Base-by-base conservation (phyloP, 2,888 invertebrate genomes). In the Leucophora obtusa region DNA sequence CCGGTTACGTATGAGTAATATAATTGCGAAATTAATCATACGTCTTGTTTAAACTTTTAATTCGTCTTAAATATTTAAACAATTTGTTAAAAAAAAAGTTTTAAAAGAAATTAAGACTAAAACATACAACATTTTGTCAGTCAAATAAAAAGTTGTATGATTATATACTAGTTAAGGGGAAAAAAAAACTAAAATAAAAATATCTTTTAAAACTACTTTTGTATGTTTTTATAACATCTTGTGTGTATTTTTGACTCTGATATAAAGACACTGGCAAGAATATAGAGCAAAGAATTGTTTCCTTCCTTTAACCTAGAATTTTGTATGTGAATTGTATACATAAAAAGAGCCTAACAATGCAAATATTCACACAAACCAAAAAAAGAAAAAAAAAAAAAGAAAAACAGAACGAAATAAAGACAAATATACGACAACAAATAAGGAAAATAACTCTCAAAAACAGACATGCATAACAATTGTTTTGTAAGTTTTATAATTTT, bases 381-480 rank as follows among this genome's bases (percentile, higher is more conserved):
- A n/a, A n/a, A n/a, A n/a, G 14, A 51, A 21, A 10, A 43, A 47
- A 58, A 56, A 24, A 11, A 60, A 43, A 17, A 59, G 15, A 38
- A 33, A 28, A 28, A 62, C 1, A 43, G 9, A 33, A 54, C 28
- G 21, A 58, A 33, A n/a, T 21, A 53, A 15, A 75, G 24, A 54
- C 58, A 74, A 54, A 69, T 47, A 63, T 17, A 43, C 14, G 18
- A 68, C 53, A 47, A 21, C 47, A 72, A 68, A 70, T 56, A 53
- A 62, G 38, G 59, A 58, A 53, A 69, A 65, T 50, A 43, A 43
- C 59, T 53, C 66, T 78, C 35, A 50, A 24, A 66, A 71, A 50
- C 54, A 68, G 33, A 56, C 56, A 72, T 66, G 59, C 62, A 56
- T 68, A 56, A 68, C 56, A 68, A 68, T 73, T 68, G 54, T 62